Base-by-base conservation (phyloP, 1,140 invertebrate species). In the Planococcus citri region DNA sequence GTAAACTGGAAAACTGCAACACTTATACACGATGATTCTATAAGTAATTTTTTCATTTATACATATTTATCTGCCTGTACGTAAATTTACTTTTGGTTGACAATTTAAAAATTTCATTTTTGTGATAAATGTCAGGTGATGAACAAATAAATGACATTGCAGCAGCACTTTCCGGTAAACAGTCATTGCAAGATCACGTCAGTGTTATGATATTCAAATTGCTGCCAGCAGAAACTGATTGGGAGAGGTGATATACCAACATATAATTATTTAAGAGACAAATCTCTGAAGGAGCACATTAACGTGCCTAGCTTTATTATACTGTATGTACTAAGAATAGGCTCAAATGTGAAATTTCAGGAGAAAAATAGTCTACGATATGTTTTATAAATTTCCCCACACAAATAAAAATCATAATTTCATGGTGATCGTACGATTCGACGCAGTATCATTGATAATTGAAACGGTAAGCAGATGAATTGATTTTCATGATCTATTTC, bases 1-100 rank as follows among this genome's bases (percentile, higher is more conserved):
- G 79, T 90, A 20, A 78, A 83, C 60, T 91, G 88, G 88, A 87
- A 84, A 71, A 84, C 84, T 17, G 81, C 85, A 9, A 82, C 86
- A 60, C 77, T 91, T 27, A 77, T 92, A 27, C 84, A 88, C 73
- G 89, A 91, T 74, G 80, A 86, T 72, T 84, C 82, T 0, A 81
- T 88, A 69, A 83, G 89, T 91, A 80, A 80, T 71, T 25, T 33
- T 17, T n/a, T n/a, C n/a, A n/a, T n/a, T n/a, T n/a, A n/a, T n/a
- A n/a, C n/a, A n/a, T n/a, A n/a, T n/a, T n/a, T n/a, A n/a, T 24
- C 21, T 57, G 27, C 27, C 22, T 21, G 12, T 72, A 78, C 74
- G 37, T n/a, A 41, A 41, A 9, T 9, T 41, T 41, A 10, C 37
- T n/a, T 10, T 10, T 10, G n/a, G n/a, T n/a, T n/a, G n/a, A n/a